A percentile compares a stretch with the other conserved stretches of the same genome.
Conservation (phyloP, 2,888 invertebrate genomes). For the Eustalomyia histrio region DNA sequence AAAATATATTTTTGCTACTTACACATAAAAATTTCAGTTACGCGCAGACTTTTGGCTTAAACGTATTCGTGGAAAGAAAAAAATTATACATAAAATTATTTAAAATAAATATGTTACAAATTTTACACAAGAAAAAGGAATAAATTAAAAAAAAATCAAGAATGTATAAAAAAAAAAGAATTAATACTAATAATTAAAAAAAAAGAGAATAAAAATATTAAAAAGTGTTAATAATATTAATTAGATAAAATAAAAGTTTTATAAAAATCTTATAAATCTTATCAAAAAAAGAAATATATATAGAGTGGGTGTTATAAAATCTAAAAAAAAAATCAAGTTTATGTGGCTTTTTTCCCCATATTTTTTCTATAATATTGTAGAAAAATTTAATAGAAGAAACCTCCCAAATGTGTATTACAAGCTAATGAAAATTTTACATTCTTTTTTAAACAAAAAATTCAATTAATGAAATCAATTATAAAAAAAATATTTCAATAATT, state of each 20-base stretch:
- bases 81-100: slow-evolving; percentile 33
- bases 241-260: not conserved
- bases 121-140: slow-evolving; percentile 26
- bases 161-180: slow-evolving; percentile 1
- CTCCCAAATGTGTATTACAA: slow-evolving; percentile 64
- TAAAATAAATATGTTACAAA: slow-evolving; percentile 19
- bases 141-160: slow-evolving; percentile 1
- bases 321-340: slow-evolving; percentile 39
- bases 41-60: slow-evolving; percentile 65
- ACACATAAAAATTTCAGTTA: slow-evolving; percentile 57
- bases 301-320: slow-evolving; percentile 58
- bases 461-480: slow-evolving; percentile 1
- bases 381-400: slow-evolving; percentile 45
- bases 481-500: not conserved
- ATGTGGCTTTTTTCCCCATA: slow-evolving; percentile 43
- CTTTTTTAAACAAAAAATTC: not conserved
- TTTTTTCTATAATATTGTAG: slow-evolving; percentile 24
- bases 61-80: slow-evolving; percentile 51
- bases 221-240: not conserved
- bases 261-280: not conserved
- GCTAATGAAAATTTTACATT: slow-evolving; percentile 19
- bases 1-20: slow-evolving; percentile 41
- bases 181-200: not conserved
- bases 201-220: not conserved
- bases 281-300: not conserved